A percentile compares a stretch with the other conserved stretches of the same genome.
Conservation (phyloP, 1,140 invertebrate genomes). For the Drosophila murphyi region DNA sequence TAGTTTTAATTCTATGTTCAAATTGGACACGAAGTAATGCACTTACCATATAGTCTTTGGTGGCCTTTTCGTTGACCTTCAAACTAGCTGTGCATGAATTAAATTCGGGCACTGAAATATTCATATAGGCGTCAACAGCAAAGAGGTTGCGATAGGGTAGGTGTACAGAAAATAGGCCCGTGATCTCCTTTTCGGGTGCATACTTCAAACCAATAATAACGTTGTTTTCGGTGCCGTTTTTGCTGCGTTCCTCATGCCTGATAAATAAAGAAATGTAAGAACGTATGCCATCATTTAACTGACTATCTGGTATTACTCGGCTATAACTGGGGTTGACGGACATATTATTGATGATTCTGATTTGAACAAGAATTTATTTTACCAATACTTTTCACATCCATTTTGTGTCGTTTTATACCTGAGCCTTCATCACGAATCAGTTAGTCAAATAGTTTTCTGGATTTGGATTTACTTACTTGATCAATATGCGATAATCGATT, state of each 20-base stretch:
- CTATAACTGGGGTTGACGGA: too few species aligned
- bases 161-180: slow-evolving; percentile 85
- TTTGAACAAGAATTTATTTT: too few species aligned
- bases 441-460: not conserved
- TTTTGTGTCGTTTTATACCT: too few species aligned
- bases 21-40: too few species aligned
- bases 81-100: slow-evolving; percentile 86
- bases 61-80: slow-evolving; percentile 86
- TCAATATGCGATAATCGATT: slow-evolving; percentile 83
- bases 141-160: slow-evolving; percentile 86
- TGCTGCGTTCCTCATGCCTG: slow-evolving; percentile 78
- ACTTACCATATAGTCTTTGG: slow-evolving; percentile 86
- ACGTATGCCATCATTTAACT: too few species aligned
- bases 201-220: slow-evolving; percentile 79
- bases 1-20: too few species aligned
- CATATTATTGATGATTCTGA: too few species aligned
- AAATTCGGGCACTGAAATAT: slow-evolving; percentile 87
- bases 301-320: too few species aligned
- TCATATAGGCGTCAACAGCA: slow-evolving; percentile 86
- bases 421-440: too few species aligned
- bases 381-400: too few species aligned
- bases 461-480: slow-evolving; percentile 68
- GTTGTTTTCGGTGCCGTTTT: slow-evolving; percentile 84
- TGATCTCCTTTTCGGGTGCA: slow-evolving; percentile 87
- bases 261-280: not conserved